A percentile compares a stretch with the other conserved stretches of the same genome.
phyloP scores from a whole-genome alignment of 2,888 invertebrate genomes.

The Pyrochroa serraticornis region DNA sequence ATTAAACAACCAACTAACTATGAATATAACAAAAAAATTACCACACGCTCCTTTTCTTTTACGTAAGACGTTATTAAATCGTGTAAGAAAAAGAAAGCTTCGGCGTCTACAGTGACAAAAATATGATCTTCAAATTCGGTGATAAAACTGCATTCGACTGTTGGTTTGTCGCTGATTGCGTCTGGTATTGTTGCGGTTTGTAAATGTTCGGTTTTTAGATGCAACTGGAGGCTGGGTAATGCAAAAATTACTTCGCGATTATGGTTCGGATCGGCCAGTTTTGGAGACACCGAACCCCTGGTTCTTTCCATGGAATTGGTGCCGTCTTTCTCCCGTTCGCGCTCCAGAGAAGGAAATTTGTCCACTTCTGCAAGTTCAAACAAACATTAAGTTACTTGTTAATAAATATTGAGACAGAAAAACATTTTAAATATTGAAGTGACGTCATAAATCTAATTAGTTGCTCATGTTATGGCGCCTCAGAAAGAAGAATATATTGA shows the following conservation, averaged over 20 bases:
- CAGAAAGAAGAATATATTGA: too few relatives aligned
- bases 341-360: constrained; percentile 86
- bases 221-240: constrained; percentile 88
- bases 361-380: constrained; percentile 73
- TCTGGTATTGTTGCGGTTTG: constrained; percentile 79
- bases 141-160: constrained; percentile 95
- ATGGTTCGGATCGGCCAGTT: constrained; percentile 79
- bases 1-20: too few relatives aligned
- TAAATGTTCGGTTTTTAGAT: constrained; percentile 90
- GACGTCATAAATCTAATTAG: too few relatives aligned
- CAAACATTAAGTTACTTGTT: too few relatives aligned
- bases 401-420: too few relatives aligned
- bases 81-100: constrained; percentile 97
- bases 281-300: constrained; percentile 58
- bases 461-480: too few relatives aligned
- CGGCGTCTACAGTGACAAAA: constrained; percentile 96
- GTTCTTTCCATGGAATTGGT: constrained; percentile 64
- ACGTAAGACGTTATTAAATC: constrained; percentile 96
- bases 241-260: constrained; percentile 96
- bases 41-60: constrained; percentile 88
- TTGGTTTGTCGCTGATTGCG: constrained; percentile 77
- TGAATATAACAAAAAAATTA: constrained; percentile 50
- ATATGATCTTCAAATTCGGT: constrained; percentile 99
- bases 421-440: too few relatives aligned
- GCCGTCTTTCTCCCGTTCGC: constrained; percentile 67